Percentiles rank a stretch among this genome's conserved stretches.
phyloP scores from a whole-genome alignment of 1,140 invertebrate species.

The Penaeus chinensis region DNA sequence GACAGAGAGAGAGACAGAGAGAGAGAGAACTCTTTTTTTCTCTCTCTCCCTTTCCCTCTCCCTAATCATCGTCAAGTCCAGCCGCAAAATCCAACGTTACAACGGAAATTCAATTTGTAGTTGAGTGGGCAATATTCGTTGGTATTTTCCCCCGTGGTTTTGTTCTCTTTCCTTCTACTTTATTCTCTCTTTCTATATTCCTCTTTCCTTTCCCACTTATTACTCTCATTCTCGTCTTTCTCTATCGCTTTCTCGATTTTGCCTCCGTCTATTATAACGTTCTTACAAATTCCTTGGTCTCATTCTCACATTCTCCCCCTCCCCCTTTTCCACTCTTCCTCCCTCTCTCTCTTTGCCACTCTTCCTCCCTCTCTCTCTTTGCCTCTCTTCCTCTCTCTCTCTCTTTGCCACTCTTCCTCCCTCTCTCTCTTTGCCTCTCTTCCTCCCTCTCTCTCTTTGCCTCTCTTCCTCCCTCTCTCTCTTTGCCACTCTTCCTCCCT shows the following conservation, averaged over 20 bases:
- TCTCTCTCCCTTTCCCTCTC: slow-evolving; percentile 20
- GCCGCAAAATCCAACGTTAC: background rate
- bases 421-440: too few relatives aligned
- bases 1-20: background rate
- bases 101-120: background rate
- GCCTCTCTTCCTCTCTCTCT: too few relatives aligned
- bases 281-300: background rate
- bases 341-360: too few relatives aligned
- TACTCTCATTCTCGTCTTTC: background rate
- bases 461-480: background rate
- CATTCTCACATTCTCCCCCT: too few relatives aligned
- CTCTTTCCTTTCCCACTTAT: background rate
- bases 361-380: too few relatives aligned
- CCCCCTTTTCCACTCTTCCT: too few relatives aligned
- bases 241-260: background rate
- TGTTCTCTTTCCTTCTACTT: background rate
- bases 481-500: background rate
- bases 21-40: slow-evolving; percentile 1
- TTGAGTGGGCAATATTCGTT: background rate
- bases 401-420: too few relatives aligned
- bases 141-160: too few relatives aligned
- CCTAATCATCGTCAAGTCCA: background rate
- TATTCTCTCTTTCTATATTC: background rate
- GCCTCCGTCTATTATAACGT: background rate
- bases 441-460: too few relatives aligned